phyloP scores from a whole-genome alignment of 2,888 invertebrate species.

The Trissolcus brochymenae region DNA sequence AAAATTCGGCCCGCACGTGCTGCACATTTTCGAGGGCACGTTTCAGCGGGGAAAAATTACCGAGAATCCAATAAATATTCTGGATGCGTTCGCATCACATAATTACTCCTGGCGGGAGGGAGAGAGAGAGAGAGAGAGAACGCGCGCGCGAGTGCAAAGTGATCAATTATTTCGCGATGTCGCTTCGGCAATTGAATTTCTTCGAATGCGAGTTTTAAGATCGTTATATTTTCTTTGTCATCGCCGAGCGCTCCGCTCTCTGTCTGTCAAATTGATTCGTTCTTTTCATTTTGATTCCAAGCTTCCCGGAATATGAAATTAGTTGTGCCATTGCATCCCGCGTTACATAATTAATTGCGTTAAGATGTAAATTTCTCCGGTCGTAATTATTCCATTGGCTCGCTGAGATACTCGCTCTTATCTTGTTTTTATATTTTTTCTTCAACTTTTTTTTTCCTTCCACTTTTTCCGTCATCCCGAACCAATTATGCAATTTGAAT shows the following conservation, averaged over 20 bases:
- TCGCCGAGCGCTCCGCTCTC: not conserved
- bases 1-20: slow-evolving; percentile 11
- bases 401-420: slow-evolving; percentile 2
- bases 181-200: slow-evolving; percentile 34
- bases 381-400: slow-evolving; percentile 25
- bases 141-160: not conserved
- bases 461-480: not conserved
- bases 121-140: too few species aligned
- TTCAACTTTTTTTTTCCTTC: too few species aligned
- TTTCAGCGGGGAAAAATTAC: slow-evolving; percentile 12
- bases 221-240: slow-evolving; percentile 40
- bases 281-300: slow-evolving; percentile 45
- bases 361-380: slow-evolving; percentile 30
- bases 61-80: slow-evolving; percentile 38
- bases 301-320: slow-evolving; percentile 40
- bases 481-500: slow-evolving; percentile 8
- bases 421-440: too few species aligned
- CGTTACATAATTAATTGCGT: slow-evolving; percentile 33
- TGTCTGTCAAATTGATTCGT: slow-evolving; percentile 33
- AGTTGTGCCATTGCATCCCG: slow-evolving; percentile 35
- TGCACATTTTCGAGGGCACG: slow-evolving; percentile 12
- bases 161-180: slow-evolving; percentile 38
- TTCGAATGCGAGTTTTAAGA: slow-evolving; percentile 22
- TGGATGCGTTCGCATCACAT: slow-evolving; percentile 16
- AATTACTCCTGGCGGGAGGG: slow-evolving; percentile 37